Conservation (phyloP, 2,113 vertebrate genomes). For the Pantherophis guttatus region DNA sequence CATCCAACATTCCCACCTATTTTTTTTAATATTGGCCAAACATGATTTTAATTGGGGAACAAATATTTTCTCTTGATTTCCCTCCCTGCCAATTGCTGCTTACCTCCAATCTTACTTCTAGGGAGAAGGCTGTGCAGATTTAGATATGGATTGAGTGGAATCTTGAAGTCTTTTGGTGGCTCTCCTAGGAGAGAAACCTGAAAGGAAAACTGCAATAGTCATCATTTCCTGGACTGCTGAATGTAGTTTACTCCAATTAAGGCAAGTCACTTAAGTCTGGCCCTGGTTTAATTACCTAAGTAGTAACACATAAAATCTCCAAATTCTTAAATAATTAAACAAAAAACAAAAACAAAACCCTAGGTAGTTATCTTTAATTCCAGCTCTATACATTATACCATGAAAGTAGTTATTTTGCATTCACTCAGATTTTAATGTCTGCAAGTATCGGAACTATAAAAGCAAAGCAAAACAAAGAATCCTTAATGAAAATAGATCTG, state of each 20-base stretch:
- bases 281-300: neutral
- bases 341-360: neutral
- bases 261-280: neutral
- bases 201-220: neutral
- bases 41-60: neutral
- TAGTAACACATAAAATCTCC: neutral
- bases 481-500: neutral
- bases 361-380: neutral
- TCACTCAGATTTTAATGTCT: neutral
- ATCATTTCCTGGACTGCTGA: neutral
- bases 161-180: constrained; percentile 79
- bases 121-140: constrained; percentile 73
- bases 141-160: constrained; percentile 77
- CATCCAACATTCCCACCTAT: neutral
- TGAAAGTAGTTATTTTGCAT: neutral
- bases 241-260: neutral
- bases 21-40: neutral
- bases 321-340: neutral
- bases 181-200: constrained; percentile 83
- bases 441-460: neutral
- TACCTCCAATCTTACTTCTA: constrained; percentile 66
- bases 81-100: neutral
- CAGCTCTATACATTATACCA: neutral
- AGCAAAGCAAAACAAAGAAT: neutral
- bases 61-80: neutral